These are phyloP conservation scores for Takifugu flavidus DNA, from an alignment of 2,113 vertebrate genomes.

Conservation along the genomic window DNA sequence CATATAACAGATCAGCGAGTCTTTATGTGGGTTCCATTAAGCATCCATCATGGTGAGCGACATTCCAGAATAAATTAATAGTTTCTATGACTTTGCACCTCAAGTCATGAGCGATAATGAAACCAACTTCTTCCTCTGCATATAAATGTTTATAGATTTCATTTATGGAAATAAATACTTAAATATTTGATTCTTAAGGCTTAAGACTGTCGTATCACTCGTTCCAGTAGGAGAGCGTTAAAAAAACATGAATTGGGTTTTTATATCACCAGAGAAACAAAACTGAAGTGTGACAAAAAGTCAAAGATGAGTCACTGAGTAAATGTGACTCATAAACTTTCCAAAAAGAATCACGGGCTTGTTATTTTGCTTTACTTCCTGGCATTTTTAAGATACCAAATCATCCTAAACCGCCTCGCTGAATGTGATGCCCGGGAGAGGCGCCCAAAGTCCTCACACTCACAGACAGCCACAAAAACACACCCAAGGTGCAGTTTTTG, in stretches of 20 bases:
- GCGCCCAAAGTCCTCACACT: not conserved
- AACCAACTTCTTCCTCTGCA: no score
- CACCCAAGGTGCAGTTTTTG: not conserved
- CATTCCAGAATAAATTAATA: not conserved
- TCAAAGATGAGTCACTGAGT: conserved; percentile 2
- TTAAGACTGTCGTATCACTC: not conserved
- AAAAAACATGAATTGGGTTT: not conserved
- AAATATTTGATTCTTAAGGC: conserved; percentile 9
- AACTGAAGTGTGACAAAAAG: conserved; percentile 9
- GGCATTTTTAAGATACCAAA: not conserved
- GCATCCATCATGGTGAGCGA: conserved; percentile 7
- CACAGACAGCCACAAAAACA: not conserved
- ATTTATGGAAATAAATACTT: not conserved
- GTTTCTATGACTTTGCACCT: not conserved
- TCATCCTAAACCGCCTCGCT: not conserved
- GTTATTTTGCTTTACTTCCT: not conserved
- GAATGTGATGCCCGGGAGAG: not conserved
- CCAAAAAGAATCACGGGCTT: conserved; percentile 1
- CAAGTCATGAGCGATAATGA: not conserved
- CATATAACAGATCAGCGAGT: not conserved
- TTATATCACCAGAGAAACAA: not conserved
- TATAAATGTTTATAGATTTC: no score
- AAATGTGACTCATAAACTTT: conserved; percentile 34
- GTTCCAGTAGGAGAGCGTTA: not conserved
- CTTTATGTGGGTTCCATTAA: not conserved